These are phyloP conservation scores for Euplagia quadripunctaria DNA, from an alignment of 2,888 invertebrate genomes.

Conservation along the genomic window DNA sequence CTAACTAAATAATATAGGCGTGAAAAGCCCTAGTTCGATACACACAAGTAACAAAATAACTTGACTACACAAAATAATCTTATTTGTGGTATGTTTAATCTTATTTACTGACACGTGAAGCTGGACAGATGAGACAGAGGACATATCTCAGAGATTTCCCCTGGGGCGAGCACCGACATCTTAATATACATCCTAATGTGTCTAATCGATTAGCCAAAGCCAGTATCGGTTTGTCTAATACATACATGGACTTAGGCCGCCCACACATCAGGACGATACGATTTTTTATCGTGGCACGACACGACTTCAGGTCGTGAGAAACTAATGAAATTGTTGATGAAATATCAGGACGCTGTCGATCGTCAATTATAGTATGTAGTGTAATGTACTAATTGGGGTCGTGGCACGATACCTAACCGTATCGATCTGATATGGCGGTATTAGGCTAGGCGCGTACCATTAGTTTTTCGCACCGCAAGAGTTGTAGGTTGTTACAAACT, in stretches of 20 bases:
- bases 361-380: too few relatives aligned
- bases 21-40: background rate
- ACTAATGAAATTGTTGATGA: too few relatives aligned
- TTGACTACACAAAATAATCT: background rate
- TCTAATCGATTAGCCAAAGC: constrained; percentile 13
- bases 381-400: too few relatives aligned
- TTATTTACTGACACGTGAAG: constrained; percentile 1
- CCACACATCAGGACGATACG: background rate
- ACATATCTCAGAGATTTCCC: constrained; percentile 45
- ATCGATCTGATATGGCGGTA: too few relatives aligned
- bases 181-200: constrained; percentile 23
- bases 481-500: too few relatives aligned
- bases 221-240: constrained; percentile 1
- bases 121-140: constrained; percentile 20
- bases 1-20: background rate
- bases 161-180: constrained; percentile 21
- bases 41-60: background rate
- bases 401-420: too few relatives aligned
- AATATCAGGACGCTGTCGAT: too few relatives aligned
- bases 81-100: background rate
- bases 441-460: too few relatives aligned
- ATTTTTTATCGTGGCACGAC: background rate
- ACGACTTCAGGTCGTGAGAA: background rate
- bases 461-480: too few relatives aligned
- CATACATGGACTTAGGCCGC: background rate